These are phyloP conservation scores for Australoheros scitulus DNA, from an alignment of 2,113 vertebrate species.

Conservation along the genomic window DNA sequence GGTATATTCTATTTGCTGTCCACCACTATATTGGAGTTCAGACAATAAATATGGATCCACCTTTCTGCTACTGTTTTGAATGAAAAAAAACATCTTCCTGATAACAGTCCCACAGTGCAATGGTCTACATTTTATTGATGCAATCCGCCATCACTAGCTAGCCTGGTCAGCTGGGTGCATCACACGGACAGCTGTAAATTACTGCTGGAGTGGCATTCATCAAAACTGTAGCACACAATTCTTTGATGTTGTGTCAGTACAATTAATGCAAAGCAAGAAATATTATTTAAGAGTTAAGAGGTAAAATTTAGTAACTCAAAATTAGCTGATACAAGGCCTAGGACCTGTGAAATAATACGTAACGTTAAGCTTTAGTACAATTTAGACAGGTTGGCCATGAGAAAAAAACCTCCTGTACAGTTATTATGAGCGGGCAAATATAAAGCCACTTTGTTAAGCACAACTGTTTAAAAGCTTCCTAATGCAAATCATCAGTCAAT, in stretches of 20 bases:
- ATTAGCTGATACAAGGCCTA: neutral
- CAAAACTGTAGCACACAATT: neutral
- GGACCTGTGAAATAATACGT: neutral
- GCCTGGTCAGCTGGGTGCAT: no score
- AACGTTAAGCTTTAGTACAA: neutral
- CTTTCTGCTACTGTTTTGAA: neutral
- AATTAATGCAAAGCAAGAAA: neutral
- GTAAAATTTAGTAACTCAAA: neutral
- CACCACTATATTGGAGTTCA: neutral
- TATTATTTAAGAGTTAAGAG: neutral
- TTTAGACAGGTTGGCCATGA: neutral
- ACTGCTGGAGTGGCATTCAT: neutral
- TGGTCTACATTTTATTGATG: accelerated
- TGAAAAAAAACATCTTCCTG: neutral
- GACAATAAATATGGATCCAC: neutral
- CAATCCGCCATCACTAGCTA: neutral
- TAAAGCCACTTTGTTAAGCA: neutral
- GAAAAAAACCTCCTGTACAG: neutral
- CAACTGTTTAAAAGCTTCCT: neutral
- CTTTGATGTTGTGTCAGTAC: neutral
- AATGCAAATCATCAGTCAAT: neutral
- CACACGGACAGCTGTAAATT: no score
- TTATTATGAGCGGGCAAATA: neutral
- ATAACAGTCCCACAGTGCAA: neutral
- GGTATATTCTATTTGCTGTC: neutral